These are phyloP conservation scores for Hydrophis major DNA, from an alignment of 2,797 vertebrate species.

Conservation along the genomic window DNA sequence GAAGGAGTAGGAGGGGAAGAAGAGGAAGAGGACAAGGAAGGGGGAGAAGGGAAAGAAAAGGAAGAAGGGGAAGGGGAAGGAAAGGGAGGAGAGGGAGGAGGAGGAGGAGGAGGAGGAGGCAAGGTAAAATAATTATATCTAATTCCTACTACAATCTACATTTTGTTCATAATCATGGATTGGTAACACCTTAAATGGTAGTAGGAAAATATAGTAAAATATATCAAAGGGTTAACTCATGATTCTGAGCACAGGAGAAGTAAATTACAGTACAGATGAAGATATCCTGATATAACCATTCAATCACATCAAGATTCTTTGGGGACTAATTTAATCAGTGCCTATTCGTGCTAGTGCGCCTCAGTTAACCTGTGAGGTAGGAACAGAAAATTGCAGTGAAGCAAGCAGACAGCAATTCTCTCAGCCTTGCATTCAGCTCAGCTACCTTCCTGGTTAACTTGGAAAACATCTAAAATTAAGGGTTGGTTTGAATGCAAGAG, in stretches of 20 bases:
- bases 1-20: rapidly evolving
- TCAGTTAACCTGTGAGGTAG: neutral
- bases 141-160: neutral
- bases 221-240: neutral
- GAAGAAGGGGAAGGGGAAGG: too few relatives aligned
- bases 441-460: neutral
- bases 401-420: neutral
- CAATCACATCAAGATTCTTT: neutral
- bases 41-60: too few relatives aligned
- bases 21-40: too few relatives aligned
- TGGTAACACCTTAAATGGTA: neutral
- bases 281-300: neutral
- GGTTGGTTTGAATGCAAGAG: neutral
- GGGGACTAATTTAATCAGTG: neutral
- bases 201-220: neutral
- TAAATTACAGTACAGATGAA: neutral
- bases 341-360: neutral
- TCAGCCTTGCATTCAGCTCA: neutral
- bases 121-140: neutral
- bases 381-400: neutral
- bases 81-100: too few relatives aligned
- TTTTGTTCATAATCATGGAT: neutral
- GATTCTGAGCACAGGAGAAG: neutral
- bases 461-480: neutral
- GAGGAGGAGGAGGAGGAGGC: rapidly evolving